Evolutionary conservation across 2,113 vertebrate species (phyloP).

Genomic region (Hipposideros armiger): DNA sequence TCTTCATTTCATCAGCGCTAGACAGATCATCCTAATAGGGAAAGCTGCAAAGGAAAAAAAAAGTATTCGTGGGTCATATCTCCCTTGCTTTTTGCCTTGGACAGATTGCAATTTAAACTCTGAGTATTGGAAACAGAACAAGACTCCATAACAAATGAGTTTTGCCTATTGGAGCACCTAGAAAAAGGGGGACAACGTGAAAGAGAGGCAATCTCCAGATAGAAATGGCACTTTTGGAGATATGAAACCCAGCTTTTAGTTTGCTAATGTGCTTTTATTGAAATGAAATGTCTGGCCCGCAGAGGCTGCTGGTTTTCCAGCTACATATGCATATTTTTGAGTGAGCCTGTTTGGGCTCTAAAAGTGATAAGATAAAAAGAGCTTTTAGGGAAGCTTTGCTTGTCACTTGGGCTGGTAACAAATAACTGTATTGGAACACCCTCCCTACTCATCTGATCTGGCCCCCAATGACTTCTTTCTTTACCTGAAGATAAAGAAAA

Average conservation of each 20-base stretch:
- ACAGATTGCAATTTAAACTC: slow-evolving; percentile 4
- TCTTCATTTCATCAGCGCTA: background rate
- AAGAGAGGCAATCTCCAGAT: background rate
- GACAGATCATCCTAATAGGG: background rate
- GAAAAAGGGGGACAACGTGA: background rate
- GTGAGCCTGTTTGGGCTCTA: background rate
- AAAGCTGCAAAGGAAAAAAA: background rate
- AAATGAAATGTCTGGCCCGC: background rate
- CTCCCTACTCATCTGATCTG: too few relatives aligned
- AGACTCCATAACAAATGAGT: background rate
- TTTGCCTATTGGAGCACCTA: background rate
- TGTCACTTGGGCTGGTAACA: background rate
- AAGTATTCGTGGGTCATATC: background rate
- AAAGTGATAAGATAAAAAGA: background rate
- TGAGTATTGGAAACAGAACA: background rate
- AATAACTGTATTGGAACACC: too few relatives aligned
- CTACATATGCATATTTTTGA: background rate
- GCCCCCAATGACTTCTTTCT: too few relatives aligned
- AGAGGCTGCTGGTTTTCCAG: background rate
- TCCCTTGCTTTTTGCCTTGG: background rate
- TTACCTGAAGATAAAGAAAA: too few relatives aligned
- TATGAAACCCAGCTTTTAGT: background rate
- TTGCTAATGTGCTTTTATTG: background rate
- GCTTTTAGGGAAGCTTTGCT: background rate
- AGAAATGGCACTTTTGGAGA: background rate